Percentiles rank a stretch among this genome's conserved stretches.
Conservation (phyloP, 2,888 invertebrate species). For the Drosophila fungiperda region DNA sequence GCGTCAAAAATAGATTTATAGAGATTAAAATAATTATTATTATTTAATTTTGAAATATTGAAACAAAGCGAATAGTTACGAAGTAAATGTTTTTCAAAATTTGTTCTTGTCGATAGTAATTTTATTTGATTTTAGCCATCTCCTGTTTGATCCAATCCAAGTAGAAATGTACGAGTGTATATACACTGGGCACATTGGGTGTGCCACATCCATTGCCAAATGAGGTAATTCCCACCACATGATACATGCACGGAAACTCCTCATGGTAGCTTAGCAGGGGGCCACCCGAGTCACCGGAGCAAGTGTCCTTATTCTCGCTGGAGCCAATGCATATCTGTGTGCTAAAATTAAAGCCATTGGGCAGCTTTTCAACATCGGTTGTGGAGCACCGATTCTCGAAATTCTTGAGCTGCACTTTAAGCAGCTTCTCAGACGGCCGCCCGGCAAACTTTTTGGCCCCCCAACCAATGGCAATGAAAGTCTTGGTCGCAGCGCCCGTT, state of each 20-base stretch:
- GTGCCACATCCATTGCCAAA: slow-evolving; percentile 65
- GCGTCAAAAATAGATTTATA: not conserved
- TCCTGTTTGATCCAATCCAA: slow-evolving; percentile 70
- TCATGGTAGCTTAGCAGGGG: slow-evolving; percentile 72
- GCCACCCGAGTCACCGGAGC: slow-evolving; percentile 81
- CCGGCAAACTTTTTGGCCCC: slow-evolving; percentile 84
- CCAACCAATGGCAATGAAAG: slow-evolving; percentile 86
- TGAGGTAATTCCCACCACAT: slow-evolving; percentile 77
- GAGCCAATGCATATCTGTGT: slow-evolving; percentile 78
- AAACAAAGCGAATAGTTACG: not conserved
- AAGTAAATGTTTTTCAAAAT: not conserved
- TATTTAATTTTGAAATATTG: not conserved
- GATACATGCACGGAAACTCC: slow-evolving; percentile 72
- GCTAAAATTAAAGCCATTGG: slow-evolving; percentile 56
- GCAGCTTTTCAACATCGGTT: slow-evolving; percentile 50
- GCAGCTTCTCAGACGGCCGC: slow-evolving; percentile 82
- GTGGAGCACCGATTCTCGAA: slow-evolving; percentile 71
- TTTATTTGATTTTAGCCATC: slow-evolving; percentile 30
- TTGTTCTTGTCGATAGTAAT: too few relatives aligned
- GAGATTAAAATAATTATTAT: not conserved
- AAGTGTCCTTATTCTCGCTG: slow-evolving; percentile 70
- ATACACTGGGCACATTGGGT: slow-evolving; percentile 68
- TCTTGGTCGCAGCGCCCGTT: slow-evolving; percentile 39
- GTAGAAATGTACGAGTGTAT: slow-evolving; percentile 73
- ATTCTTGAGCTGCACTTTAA: slow-evolving; percentile 86